A percentile compares a stretch with the other conserved stretches of the same genome.
These are phyloP conservation scores for Microctonus hyperodae DNA, from an alignment of 2,888 invertebrate species.

Conservation along the genomic window DNA sequence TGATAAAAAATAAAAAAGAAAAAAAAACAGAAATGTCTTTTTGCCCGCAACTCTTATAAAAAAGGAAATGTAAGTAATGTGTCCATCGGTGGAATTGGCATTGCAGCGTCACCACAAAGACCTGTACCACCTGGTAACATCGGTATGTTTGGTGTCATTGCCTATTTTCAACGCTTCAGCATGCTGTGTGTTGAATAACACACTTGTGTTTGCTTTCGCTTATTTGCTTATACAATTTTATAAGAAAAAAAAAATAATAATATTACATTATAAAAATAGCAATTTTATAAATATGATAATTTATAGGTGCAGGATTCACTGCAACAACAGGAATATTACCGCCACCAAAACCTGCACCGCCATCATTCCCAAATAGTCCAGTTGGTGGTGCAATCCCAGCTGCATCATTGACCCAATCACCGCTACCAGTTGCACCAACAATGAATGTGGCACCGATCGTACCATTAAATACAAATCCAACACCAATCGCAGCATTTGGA, in stretches of 20 bases:
- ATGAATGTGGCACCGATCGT: conserved; percentile 55
- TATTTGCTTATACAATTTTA: neutral
- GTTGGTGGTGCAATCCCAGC: conserved; percentile 47
- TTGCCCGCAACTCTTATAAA: conserved; percentile 50
- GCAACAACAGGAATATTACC: conserved; percentile 50
- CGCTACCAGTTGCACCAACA: conserved; percentile 37
- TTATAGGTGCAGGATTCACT: conserved; percentile 54
- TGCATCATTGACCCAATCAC: conserved; percentile 38
- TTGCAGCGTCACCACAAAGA: conserved; percentile 58
- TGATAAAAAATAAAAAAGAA: neutral
- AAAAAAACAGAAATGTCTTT: conserved; percentile 34
- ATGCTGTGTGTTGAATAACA: neutral
- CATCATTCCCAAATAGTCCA: conserved; percentile 64
- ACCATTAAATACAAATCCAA: conserved; percentile 56
- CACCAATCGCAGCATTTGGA: conserved; percentile 58
- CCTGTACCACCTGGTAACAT: conserved; percentile 61
- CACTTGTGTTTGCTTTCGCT: neutral
- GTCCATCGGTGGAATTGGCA: conserved; percentile 44
- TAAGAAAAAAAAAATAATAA: conserved; percentile 18
- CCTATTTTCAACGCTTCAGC: neutral
- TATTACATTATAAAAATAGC: neutral
- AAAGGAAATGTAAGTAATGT: conserved; percentile 53
- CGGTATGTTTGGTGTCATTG: conserved; percentile 51
- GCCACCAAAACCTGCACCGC: conserved; percentile 63
- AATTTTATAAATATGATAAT: conserved; percentile 36